Evolutionary conservation across 2,113 vertebrate species (phyloP), one percentile per base, ranked within the genome.

Genomic region (Pterophyllum scalare): DNA sequence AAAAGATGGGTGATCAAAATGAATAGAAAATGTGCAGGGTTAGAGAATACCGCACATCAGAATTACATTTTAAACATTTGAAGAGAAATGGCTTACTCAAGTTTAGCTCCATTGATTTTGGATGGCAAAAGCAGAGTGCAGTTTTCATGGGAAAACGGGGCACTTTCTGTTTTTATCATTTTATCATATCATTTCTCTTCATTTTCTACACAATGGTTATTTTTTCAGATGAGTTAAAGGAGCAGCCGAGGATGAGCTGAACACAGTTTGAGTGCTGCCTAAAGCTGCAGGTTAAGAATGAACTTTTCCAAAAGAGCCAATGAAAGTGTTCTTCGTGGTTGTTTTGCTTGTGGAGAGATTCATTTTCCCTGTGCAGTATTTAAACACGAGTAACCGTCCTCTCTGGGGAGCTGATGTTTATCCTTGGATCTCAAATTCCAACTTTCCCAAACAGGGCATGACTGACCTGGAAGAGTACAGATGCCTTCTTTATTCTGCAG

Each of bases 381-480:
- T 88, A 90, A 92, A 94, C 90, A 92, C 78, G 89, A 94, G 88
- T 92, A 92, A 86, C 80, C 80, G 43, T 86, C 77, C 79, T 92
- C 91, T 93, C 93, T 59, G 80, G 91, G 87, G 93, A 94, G 87
- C 88, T 90, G 89, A 93, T 95, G 94, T 96, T 94, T 95, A 93
- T 94, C 91, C 91, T 95, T 93, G 91, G 88, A 94, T 94, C 95
- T 95, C 91, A 91, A 91, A 95, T 95, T 95, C 92, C 93, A 93
- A 88, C 91, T 89, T 94, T 93, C 87, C 91, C 93, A 94, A 95
- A 94, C 93, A 90, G 91, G 89, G 92, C 88, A 91, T 89, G 87
- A 88, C 93, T 95, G 94, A 94, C 94, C 93, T 93, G 93, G 84
- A 93, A 90, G 84, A 95, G 92, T 88, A 95, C 94, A 95, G 93